A percentile compares a stretch with the other conserved stretches of the same genome.
Conservation (phyloP, 1,140 invertebrate genomes). For the Anagrus nilaparvatae region DNA sequence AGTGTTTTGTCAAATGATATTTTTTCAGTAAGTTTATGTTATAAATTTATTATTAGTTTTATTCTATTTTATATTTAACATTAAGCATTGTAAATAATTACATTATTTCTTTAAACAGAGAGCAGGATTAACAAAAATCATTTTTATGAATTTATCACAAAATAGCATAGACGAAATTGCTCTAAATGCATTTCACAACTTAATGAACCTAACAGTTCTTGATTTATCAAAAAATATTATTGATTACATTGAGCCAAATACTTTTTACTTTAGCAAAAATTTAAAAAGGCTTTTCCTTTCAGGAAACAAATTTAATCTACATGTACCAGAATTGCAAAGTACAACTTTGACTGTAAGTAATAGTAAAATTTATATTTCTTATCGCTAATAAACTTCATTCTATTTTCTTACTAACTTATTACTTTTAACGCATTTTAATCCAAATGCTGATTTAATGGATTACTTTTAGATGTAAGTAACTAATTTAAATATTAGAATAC, state of each 20-base stretch:
- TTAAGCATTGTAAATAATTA: neutral
- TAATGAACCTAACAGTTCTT: slow-evolving; percentile 27
- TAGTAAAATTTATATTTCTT: neutral
- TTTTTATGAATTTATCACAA: slow-evolving; percentile 31
- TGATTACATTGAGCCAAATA: slow-evolving; percentile 24
- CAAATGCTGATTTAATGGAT: neutral
- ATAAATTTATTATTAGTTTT: neutral
- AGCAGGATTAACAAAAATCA: slow-evolving; percentile 26
- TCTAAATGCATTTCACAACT: slow-evolving; percentile 24
- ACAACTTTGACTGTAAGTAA: slow-evolving; percentile 23
- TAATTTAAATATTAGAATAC: neutral
- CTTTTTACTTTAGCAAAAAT: slow-evolving; percentile 24
- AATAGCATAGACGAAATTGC: slow-evolving; percentile 33
- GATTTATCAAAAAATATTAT: slow-evolving; percentile 35
- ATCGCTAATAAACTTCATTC: neutral
- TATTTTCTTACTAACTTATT: neutral
- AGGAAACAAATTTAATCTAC: slow-evolving; percentile 30
- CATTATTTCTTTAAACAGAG: slow-evolving; percentile 19
- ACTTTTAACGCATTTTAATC: neutral
- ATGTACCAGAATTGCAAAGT: slow-evolving; percentile 27
- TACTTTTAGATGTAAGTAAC: neutral
- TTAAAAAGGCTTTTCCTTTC: slow-evolving; percentile 28
- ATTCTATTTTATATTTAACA: neutral
- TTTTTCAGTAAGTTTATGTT: slow-evolving; percentile 24
- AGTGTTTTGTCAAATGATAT: slow-evolving; percentile 24